Base-by-base conservation (phyloP, 2,113 vertebrate species). In the Otocyon megalotis region DNA sequence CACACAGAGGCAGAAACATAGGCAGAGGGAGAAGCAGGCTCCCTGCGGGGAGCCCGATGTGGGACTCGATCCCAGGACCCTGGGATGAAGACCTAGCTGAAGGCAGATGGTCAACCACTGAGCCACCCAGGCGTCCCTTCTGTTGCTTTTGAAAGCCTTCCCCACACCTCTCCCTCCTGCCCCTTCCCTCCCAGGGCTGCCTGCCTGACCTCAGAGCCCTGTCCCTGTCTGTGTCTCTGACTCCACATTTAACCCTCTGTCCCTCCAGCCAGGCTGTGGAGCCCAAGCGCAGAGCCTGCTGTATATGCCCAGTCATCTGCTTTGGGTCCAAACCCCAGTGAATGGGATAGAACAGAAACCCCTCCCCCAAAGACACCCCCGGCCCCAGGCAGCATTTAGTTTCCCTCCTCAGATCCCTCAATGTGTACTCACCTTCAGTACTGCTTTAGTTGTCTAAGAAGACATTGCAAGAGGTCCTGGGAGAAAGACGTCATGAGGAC, bases 131-230 rank as follows among this genome's bases (percentile, higher is more conserved):
- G 43, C 43, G 7, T 43, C 43, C 43, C 43, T 71, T 37, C 1
- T 26, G 17, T 58, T 28, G 56, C 8, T 71, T 1, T 48, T 4
- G 16, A 53, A 63, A 12, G 35, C 1, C 60, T 77, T 71, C 80
- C 14, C 54, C 11, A 9, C 16, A 56, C 9, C 22, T 22, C 4
- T 5, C 14, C 58, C 43, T 43, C 14, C 71, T 72, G 13, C 56
- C 0, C 0, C 10, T 65, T 19, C 26, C 8, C 14, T 62, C 9
- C 19, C 1, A 2, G 28, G 35, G 3, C 26, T 62, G 50, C 22
- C 0, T 10, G 5, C 26, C 56, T 10, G 24, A 10, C 63, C 20
- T 69, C 24, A 43, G 35, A 19, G 0, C n/a, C 19, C 80, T 4
- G 0, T 8, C 5, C 22, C 12, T n/a, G 8, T 22, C 74, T 65